Percentiles rank a stretch among this genome's conserved stretches.
Conservation (phyloP, 2,113 vertebrate genomes). For the Megaceryle maxima region DNA sequence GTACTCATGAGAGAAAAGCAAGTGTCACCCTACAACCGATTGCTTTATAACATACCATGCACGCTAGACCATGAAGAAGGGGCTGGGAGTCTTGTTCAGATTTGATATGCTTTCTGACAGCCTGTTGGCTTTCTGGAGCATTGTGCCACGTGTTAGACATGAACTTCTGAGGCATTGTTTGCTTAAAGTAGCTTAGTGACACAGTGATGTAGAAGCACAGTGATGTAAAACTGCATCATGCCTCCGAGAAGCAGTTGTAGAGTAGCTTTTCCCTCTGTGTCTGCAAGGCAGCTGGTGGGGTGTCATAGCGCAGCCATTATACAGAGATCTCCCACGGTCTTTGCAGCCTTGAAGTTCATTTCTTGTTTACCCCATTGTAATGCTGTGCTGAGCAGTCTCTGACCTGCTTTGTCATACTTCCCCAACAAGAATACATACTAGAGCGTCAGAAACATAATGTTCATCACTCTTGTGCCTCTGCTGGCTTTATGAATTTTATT, state of each 20-base stretch:
- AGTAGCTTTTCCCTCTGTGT: not conserved
- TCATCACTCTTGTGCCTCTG: not conserved
- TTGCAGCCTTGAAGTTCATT: not conserved
- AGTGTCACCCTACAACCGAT: not conserved
- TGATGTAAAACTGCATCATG: not conserved
- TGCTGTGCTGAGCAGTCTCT: not conserved
- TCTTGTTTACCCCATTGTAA: not conserved
- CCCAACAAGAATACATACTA: not conserved
- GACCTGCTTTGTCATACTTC: not conserved
- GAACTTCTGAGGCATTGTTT: not conserved
- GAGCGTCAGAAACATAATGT: not conserved
- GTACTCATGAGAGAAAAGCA: not conserved
- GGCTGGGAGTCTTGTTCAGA: not conserved
- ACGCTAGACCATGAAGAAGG: not conserved
- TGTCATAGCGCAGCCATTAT: not conserved
- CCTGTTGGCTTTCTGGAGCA: not conserved
- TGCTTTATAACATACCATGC: rapidly evolving
- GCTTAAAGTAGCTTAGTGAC: not conserved
- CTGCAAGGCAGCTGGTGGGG: not conserved
- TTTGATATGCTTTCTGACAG: not conserved
- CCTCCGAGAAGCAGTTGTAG: not conserved
- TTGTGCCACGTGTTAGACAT: not conserved
- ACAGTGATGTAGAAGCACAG: not conserved
- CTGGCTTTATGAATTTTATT: not conserved
- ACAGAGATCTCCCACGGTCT: not conserved